phyloP scores from a whole-genome alignment of 2,113 vertebrate genomes.

The Apteryx mantelli region DNA sequence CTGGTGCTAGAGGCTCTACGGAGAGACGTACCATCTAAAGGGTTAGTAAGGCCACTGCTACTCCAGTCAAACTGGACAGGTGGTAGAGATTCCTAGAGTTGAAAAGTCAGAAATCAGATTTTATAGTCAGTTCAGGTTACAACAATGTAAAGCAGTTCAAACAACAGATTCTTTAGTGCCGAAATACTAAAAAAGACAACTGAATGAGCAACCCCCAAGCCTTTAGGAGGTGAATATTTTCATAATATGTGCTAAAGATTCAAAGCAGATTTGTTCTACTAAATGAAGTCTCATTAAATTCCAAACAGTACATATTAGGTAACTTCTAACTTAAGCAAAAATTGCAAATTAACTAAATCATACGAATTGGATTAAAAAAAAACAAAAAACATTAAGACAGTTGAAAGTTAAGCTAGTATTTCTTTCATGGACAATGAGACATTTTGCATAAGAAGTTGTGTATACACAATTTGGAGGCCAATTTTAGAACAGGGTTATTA shows the following conservation, averaged over 20 bases:
- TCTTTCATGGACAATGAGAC: not conserved
- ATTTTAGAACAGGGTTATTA: not conserved
- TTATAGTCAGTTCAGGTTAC: slow-evolving; percentile 76
- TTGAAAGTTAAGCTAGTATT: not conserved
- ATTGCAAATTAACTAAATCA: slow-evolving; percentile 13
- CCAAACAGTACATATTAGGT: not conserved
- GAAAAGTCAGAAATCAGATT: slow-evolving; percentile 83
- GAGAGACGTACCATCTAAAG: slow-evolving; percentile 95
- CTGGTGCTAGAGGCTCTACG: slow-evolving; percentile 90
- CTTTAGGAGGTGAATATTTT: slow-evolving; percentile 16
- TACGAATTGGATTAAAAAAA: not conserved
- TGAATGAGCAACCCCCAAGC: not conserved
- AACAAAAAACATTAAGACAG: not conserved
- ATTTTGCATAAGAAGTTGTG: not conserved
- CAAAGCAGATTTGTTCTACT: not conserved
- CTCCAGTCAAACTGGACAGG: slow-evolving; percentile 93
- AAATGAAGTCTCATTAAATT: slow-evolving; percentile 2
- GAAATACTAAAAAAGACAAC: slow-evolving; percentile 56
- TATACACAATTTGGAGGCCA: not conserved
- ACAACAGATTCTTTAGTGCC: slow-evolving; percentile 61
- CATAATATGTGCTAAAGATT: not conserved
- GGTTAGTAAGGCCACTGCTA: slow-evolving; percentile 98
- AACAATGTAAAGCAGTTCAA: slow-evolving; percentile 77
- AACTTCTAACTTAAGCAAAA: not conserved
- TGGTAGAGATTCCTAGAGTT: slow-evolving; percentile 87